These are phyloP conservation scores for Lagodon rhomboides DNA, from an alignment of 2,797 vertebrate species.

Conservation along the genomic window DNA sequence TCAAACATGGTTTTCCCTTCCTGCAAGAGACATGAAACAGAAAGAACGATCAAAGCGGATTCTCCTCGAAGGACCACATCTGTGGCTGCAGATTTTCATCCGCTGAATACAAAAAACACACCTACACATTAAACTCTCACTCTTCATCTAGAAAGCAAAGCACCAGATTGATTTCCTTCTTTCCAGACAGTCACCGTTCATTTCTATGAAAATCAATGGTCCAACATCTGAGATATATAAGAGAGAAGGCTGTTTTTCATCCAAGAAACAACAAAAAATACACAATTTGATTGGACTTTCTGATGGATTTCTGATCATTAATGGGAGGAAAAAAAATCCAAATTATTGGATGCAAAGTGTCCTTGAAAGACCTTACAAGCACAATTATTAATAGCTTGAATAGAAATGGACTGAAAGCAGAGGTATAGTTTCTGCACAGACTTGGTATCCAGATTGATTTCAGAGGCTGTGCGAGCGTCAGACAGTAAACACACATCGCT, in stretches of 20 bases:
- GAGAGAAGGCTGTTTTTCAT: background rate
- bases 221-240: too few relatives aligned
- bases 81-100: background rate
- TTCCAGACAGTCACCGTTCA: background rate
- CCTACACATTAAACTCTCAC: background rate
- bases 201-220: background rate
- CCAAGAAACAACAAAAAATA: background rate
- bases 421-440: background rate
- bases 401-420: background rate
- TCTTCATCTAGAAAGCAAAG: background rate
- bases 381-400: background rate
- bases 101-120: background rate
- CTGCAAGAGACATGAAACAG: slow-evolving; percentile 77
- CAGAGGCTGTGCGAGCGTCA: background rate
- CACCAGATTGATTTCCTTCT: background rate
- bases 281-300: background rate
- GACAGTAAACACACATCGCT: slow-evolving; percentile 6
- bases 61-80: background rate
- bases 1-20: slow-evolving; percentile 95
- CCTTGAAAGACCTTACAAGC: background rate
- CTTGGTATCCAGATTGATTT: background rate
- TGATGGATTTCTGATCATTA: too few relatives aligned
- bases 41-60: background rate
- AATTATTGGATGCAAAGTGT: background rate
- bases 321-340: too few relatives aligned